These are phyloP conservation scores for Pelobates cultripes DNA, from an alignment of 2,797 vertebrate genomes.

Conservation along the genomic window DNA sequence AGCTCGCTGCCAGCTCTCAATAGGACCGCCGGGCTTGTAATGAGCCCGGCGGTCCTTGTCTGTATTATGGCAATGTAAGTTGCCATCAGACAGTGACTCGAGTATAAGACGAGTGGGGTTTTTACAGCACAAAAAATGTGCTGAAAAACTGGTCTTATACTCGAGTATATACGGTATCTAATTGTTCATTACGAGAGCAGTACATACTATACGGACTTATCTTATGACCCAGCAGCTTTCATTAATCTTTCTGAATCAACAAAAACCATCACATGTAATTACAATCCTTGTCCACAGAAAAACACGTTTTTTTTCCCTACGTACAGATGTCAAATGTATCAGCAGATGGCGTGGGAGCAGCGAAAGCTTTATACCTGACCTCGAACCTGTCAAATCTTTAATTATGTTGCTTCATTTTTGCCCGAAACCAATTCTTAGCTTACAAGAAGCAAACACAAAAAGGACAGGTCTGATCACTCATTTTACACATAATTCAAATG, in stretches of 20 bases:
- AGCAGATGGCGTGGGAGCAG: conserved; percentile 50
- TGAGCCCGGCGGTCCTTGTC: too few relatives aligned
- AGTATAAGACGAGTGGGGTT: too few relatives aligned
- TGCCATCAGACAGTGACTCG: too few relatives aligned
- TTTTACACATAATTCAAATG: not conserved
- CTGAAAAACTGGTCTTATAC: too few relatives aligned
- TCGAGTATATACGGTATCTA: too few relatives aligned
- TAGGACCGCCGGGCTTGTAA: too few relatives aligned
- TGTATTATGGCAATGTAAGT: too few relatives aligned
- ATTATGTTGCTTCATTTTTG: conserved; percentile 5
- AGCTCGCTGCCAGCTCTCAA: too few relatives aligned
- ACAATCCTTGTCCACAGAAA: conserved; percentile 58
- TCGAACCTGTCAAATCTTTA: conserved; percentile 58
- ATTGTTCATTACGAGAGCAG: too few relatives aligned
- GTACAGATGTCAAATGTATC: conserved; percentile 62
- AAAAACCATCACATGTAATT: conserved; percentile 62
- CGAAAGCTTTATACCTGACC: conserved; percentile 51
- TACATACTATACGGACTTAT: too few relatives aligned
- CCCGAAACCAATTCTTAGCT: not conserved
- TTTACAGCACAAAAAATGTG: too few relatives aligned
- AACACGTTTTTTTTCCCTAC: conserved; percentile 54
- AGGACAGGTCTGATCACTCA: not conserved
- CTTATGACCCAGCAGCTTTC: conserved; percentile 39
- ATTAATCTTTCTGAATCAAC: not conserved
- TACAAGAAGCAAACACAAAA: conserved; percentile 14